These are phyloP conservation scores for Podarcis siculus DNA, from an alignment of 2,797 vertebrate genomes.

Conservation along the genomic window DNA sequence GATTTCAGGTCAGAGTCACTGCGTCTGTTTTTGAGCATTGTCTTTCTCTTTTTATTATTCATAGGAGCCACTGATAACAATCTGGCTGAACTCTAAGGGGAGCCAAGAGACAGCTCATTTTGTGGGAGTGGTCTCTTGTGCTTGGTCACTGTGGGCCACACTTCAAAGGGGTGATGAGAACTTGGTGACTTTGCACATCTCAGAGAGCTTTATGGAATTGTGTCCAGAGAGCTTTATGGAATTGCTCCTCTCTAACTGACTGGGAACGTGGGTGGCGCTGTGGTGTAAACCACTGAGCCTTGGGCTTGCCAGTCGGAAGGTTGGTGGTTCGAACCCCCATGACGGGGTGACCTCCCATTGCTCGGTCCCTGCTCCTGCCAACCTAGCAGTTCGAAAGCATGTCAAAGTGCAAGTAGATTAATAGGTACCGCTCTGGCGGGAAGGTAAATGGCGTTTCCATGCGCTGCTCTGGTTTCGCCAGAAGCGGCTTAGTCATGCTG, in stretches of 20 bases:
- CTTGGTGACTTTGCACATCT: neutral
- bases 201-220: slow-evolving; percentile 33
- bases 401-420: no score
- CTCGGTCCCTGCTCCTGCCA: no score
- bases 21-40: neutral
- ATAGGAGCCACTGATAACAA: neutral
- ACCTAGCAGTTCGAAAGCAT: no score
- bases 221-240: slow-evolving; percentile 46
- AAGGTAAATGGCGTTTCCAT: no score
- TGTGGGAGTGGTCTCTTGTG: neutral
- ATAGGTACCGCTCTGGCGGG: no score
- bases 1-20: neutral
- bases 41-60: neutral
- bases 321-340: no score
- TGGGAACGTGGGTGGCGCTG: neutral
- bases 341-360: no score
- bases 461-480: no score
- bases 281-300: no score
- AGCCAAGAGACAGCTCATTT: neutral
- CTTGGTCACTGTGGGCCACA: neutral
- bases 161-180: neutral
- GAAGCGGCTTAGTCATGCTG: no score
- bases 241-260: neutral
- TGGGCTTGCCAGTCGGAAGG: no score
- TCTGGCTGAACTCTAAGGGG: slow-evolving; percentile 29